Conservation (phyloP, 1,140 invertebrate species). For the Macrosteles quadrilineatus region DNA sequence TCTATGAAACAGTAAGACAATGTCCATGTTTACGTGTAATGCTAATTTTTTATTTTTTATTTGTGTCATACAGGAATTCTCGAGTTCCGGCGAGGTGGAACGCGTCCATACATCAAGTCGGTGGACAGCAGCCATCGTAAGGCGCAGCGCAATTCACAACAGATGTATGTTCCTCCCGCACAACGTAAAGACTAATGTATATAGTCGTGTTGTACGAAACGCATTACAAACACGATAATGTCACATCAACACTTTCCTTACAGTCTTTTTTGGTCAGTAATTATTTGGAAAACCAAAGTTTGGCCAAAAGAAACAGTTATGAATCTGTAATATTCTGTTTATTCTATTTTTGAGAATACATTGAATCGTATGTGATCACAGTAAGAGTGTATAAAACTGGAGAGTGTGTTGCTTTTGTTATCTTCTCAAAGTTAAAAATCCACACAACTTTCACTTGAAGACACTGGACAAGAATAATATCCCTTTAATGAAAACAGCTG, state of each 20-base stretch:
- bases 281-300: not conserved
- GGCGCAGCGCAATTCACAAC: constrained; percentile 24
- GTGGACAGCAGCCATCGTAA: constrained; percentile 23
- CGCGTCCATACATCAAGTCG: constrained; percentile 35
- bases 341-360: not conserved
- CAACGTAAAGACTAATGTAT: constrained; percentile 21
- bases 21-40: too few species aligned
- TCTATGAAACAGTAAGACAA: too few species aligned
- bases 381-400: not conserved
- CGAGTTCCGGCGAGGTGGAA: constrained; percentile 37
- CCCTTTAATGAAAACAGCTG: too few species aligned
- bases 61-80: constrained; percentile 22
- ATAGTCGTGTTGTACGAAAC: not conserved
- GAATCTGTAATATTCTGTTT: not conserved
- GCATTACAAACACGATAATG: not conserved
- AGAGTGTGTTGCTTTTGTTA: too few species aligned
- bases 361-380: not conserved
- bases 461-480: too few species aligned
- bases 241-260: not conserved
- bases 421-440: too few species aligned
- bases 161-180: constrained; percentile 38
- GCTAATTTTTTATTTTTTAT: too few species aligned
- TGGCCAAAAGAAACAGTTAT: not conserved
- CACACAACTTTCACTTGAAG: too few species aligned
- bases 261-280: not conserved